These are phyloP conservation scores for Strix aluco DNA, from an alignment of 2,113 vertebrate species.

Conservation along the genomic window DNA sequence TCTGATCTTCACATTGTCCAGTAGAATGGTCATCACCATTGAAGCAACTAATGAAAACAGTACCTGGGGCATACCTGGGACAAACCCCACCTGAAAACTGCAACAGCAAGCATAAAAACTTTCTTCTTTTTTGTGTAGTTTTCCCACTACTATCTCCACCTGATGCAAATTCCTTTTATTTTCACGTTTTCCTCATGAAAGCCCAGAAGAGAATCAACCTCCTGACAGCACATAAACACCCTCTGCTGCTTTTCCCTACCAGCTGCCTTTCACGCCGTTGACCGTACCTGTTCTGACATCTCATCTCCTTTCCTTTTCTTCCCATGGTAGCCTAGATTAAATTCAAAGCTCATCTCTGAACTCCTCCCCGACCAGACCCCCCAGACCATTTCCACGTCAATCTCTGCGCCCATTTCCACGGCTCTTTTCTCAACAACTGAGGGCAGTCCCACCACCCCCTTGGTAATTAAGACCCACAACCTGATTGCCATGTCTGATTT, in stretches of 20 bases:
- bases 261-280: background rate
- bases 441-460: fast-evolving
- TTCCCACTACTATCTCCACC: background rate
- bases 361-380: background rate
- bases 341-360: fast-evolving
- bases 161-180: fast-evolving
- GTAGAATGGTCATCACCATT: background rate
- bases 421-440: fast-evolving
- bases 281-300: background rate
- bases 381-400: fast-evolving
- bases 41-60: background rate
- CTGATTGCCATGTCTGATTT: fast-evolving
- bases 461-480: background rate
- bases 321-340: background rate
- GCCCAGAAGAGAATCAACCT: background rate
- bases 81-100: background rate
- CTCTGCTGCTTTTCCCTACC: background rate
- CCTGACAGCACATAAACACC: background rate
- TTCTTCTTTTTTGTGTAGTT: background rate
- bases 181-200: background rate
- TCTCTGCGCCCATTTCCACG: background rate
- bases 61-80: background rate
- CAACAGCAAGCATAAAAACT: background rate
- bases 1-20: background rate
- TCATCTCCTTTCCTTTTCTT: fast-evolving